These are phyloP conservation scores for Pectinophora gossypiella DNA, from an alignment of 1,140 invertebrate species.

Conservation along the genomic window DNA sequence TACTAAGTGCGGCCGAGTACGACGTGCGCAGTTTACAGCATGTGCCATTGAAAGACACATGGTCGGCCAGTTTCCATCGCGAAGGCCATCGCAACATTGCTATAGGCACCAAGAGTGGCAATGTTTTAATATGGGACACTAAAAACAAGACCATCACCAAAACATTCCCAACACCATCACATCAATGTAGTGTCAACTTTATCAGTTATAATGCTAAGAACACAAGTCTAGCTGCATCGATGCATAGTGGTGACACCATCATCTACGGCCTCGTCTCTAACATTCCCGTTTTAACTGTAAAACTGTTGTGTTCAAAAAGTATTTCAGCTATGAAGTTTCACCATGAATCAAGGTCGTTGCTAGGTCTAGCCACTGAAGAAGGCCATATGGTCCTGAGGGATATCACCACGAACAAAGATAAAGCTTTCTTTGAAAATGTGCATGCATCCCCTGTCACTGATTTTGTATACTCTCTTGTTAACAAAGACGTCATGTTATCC, in stretches of 20 bases:
- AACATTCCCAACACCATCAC: conserved; percentile 51
- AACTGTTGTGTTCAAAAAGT: conserved; percentile 58
- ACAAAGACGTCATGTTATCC: conserved; percentile 66
- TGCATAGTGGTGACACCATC: conserved; percentile 66
- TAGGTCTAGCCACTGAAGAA: conserved; percentile 68
- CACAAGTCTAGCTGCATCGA: conserved; percentile 59
- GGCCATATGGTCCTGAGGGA: conserved; percentile 66
- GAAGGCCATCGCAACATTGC: conserved; percentile 63
- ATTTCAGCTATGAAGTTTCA: conserved; percentile 70
- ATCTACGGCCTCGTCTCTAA: conserved; percentile 66
- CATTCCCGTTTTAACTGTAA: conserved; percentile 58
- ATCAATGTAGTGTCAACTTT: conserved; percentile 52
- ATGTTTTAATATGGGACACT: conserved; percentile 70
- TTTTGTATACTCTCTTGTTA: conserved; percentile 63
- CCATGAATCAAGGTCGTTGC: conserved; percentile 56
- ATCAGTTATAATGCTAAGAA: conserved; percentile 73
- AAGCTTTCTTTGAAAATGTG: conserved; percentile 62
- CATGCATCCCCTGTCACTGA: conserved; percentile 70
- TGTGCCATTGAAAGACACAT: conserved; percentile 60
- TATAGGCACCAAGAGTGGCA: conserved; percentile 62
- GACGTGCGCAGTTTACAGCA: conserved; percentile 63
- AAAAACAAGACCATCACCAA: conserved; percentile 66
- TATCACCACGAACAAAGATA: conserved; percentile 67
- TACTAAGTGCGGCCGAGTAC: conserved; percentile 60
- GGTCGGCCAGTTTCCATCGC: conserved; percentile 64